These are phyloP conservation scores for Lepus americanus DNA, from an alignment of 2,113 vertebrate genomes.

Conservation along the genomic window DNA sequence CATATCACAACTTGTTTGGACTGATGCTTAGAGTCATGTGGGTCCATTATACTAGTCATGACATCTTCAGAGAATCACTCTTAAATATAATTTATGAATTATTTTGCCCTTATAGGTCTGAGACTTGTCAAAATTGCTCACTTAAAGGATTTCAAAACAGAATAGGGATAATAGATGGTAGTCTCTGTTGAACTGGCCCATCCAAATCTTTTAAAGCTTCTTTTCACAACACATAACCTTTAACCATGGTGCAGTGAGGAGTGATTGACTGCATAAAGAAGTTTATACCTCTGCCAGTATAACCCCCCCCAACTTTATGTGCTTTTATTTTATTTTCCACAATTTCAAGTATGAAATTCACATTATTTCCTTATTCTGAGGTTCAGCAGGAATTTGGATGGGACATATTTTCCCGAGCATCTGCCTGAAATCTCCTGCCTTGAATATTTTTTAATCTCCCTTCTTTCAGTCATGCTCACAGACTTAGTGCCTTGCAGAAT, in stretches of 20 bases:
- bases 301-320: not conserved
- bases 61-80: not conserved
- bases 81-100: conserved; percentile 63
- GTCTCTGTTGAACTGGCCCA: not conserved
- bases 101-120: conserved; percentile 37
- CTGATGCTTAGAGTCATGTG: conserved; percentile 3
- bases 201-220: conserved; percentile 42
- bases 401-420: conserved; percentile 70
- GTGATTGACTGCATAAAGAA: not conserved
- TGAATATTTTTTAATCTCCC: conserved; percentile 66
- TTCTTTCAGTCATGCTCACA: conserved; percentile 59
- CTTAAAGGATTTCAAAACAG: conserved; percentile 39
- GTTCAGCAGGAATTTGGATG: conserved; percentile 48
- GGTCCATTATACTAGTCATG: not conserved
- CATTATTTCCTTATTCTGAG: conserved; percentile 59
- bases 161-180: conserved; percentile 15
- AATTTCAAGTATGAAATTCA: conserved; percentile 17
- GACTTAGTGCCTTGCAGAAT: conserved; percentile 9
- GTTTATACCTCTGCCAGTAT: not conserved
- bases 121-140: not conserved
- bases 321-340: conserved; percentile 60
- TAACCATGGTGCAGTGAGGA: not conserved
- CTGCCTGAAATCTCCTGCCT: conserved; percentile 62
- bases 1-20: conserved; percentile 23
- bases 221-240: conserved; percentile 43